Base-by-base conservation (phyloP, 2,888 invertebrate genomes). In the Stenodera caucasica region DNA sequence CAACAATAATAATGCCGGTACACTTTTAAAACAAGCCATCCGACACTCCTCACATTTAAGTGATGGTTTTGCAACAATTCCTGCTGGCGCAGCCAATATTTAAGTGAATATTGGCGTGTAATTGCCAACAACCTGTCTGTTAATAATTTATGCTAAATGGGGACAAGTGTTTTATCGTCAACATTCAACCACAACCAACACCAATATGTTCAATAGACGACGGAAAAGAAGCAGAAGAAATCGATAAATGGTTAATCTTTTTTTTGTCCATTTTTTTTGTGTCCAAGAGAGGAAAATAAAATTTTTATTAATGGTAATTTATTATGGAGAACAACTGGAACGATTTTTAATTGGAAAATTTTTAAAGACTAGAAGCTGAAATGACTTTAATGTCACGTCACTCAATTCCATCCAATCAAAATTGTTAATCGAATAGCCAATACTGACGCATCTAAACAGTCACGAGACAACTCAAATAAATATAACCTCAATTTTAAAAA, bases 71-170 rank as follows among this genome's bases (percentile, higher is more conserved):
- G 59, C 51, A 59, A 59, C 35, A 55, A 59, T 58, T 58, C 58
- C 51, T 23, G 45, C 45, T 30, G 32, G 58, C 30, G 53, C 21
- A 58, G 54, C 58, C 35, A 53, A 58, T 58, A 54, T 58, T 53
- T 58, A 54, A 58, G 58, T 58, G 58, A 58, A 58, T 58, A 58
- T 58, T 58, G 58, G 58, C 58, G 58, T 58, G 58, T 58, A 58
- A 58, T 58, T 58, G 54, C 54, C 35, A 50, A 49, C 58, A 50
- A 58, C 54, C 58, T 58, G 54, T 49, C 58, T 54, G 49, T 53
- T 54, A 18, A 35, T 45, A 57, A 57, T 53, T 21, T 57, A 53
- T 53, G 35, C 53, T 49, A 54, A 58, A 58, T 58, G 45, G 37
- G 53, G 58, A 53, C 58, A 58, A 29, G 49, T 53, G 58, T 53